These are phyloP conservation scores for Gerris lacustris DNA, from an alignment of 2,888 invertebrate species.

Conservation along the genomic window DNA sequence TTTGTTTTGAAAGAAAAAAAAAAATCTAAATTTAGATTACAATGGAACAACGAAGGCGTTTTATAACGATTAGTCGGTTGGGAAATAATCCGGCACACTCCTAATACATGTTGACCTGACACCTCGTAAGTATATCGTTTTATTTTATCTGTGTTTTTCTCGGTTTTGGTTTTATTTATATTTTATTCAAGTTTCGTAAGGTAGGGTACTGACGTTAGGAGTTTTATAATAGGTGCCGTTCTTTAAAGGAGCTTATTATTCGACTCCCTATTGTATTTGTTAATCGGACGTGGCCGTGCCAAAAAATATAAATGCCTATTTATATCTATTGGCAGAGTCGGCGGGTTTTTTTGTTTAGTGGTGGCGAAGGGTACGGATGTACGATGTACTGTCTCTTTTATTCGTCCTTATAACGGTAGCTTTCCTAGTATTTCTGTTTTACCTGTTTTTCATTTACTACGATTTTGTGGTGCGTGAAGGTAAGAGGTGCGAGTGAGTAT, in stretches of 20 bases:
- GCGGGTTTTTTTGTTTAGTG: not conserved
- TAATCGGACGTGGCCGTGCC: conserved; percentile 3
- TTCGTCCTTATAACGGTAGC: not conserved
- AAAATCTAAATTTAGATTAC: not conserved
- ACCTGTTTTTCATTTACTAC: not conserved
- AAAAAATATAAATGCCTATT: conserved; percentile 7
- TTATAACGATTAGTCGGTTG: not conserved
- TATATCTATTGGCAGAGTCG: not conserved
- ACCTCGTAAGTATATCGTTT: no score
- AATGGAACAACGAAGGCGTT: conserved; percentile 3
- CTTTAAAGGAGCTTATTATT: no score
- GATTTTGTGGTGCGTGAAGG: not conserved
- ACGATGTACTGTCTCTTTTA: not conserved
- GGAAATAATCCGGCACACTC: no score
- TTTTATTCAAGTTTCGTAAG: no score
- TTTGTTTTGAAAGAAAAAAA: not conserved
- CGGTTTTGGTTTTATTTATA: no score
- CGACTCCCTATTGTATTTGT: not conserved
- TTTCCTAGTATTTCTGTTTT: not conserved
- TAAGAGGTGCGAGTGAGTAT: not conserved
- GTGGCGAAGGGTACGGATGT: not conserved
- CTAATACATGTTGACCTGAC: no score
- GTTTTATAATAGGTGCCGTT: no score
- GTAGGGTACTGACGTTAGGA: no score
- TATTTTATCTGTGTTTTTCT: no score